These are phyloP conservation scores for Caerostris darwini DNA, from an alignment of 1,140 invertebrate genomes.

Conservation along the genomic window DNA sequence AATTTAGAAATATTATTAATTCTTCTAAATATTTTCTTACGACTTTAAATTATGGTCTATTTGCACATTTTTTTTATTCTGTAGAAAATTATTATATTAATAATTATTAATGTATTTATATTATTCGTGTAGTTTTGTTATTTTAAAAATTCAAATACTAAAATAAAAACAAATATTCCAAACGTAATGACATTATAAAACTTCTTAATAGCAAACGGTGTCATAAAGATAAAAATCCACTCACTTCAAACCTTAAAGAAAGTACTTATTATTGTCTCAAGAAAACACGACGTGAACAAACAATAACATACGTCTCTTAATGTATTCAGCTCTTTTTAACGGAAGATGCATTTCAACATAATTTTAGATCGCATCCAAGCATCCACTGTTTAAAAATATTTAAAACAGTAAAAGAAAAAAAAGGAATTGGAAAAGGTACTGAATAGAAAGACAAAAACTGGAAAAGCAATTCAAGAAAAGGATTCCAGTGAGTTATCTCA, in stretches of 20 bases:
- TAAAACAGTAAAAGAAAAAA: conserved; percentile 12
- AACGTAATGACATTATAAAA: too few species aligned
- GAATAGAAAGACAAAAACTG: conserved; percentile 1
- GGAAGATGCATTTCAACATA: conserved; percentile 9
- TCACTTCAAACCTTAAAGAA: background rate
- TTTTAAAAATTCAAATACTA: too few species aligned
- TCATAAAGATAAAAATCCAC: too few species aligned
- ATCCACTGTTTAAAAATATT: conserved; percentile 8
- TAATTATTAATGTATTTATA: too few species aligned
- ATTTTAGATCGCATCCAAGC: conserved; percentile 43
- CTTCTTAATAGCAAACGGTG: too few species aligned
- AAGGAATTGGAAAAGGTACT: background rate
- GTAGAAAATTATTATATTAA: too few species aligned
- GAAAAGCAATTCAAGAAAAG: conserved; percentile 64
- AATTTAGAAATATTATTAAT: too few species aligned
- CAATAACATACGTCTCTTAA: background rate
- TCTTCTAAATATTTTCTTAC: too few species aligned
- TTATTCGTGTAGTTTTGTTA: too few species aligned
- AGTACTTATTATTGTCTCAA: background rate
- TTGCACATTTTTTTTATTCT: too few species aligned
- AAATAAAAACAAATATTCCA: too few species aligned
- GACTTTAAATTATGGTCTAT: too few species aligned
- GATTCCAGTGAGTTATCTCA: conserved; percentile 53
- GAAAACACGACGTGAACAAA: background rate
- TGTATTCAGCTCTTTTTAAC: conserved; percentile 4